Evolutionary conservation across 2,797 vertebrate species (phyloP).

Genomic region (Adelosebastes latens): DNA sequence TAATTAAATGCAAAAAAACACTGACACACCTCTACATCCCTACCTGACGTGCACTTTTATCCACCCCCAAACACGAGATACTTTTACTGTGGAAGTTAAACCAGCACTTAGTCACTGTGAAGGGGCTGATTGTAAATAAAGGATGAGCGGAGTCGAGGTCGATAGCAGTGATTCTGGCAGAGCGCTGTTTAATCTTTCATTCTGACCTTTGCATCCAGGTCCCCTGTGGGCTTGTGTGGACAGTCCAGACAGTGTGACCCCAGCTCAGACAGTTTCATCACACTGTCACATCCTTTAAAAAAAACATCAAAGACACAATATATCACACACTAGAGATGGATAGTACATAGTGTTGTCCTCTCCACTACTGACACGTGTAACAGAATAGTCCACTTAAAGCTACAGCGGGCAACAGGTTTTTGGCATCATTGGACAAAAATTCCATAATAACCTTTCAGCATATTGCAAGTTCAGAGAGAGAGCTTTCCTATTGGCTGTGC

Average conservation of each 20-base stretch:
- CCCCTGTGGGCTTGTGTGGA: conserved; percentile 65
- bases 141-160: conserved; percentile 54
- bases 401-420: too few species aligned
- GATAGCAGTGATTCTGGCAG: conserved; percentile 50
- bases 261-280: conserved; percentile 71
- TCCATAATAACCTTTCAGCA: too few species aligned
- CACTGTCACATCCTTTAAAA: conserved; percentile 67
- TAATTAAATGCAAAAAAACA: neutral
- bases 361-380: neutral
- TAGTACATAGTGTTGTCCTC: neutral
- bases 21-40: neutral
- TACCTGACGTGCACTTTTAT: neutral
- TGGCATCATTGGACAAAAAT: too few species aligned
- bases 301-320: conserved; percentile 13
- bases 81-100: conserved; percentile 19
- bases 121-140: conserved; percentile 63
- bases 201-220: conserved; percentile 79
- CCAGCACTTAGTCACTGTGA: conserved; percentile 16
- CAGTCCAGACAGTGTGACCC: conserved; percentile 73
- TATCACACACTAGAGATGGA: neutral
- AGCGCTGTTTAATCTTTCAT: conserved; percentile 56
- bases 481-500: too few species aligned
- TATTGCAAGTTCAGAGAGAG: too few species aligned
- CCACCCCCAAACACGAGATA: neutral
- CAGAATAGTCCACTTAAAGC: neutral